These are phyloP conservation scores for Sorex araneus DNA, from an alignment of 2,113 vertebrate species.

Conservation along the genomic window DNA sequence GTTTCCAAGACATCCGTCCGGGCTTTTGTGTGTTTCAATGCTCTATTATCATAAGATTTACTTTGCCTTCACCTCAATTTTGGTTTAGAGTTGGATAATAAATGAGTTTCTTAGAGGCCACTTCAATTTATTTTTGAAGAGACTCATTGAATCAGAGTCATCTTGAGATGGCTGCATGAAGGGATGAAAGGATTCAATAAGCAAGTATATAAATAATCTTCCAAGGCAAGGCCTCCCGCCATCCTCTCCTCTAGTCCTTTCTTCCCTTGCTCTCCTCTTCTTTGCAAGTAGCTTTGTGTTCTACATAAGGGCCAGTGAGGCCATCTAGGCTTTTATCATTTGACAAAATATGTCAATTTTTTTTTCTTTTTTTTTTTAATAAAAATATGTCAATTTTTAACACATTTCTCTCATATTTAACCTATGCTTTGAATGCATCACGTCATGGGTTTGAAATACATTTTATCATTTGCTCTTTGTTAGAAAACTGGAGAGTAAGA, in stretches of 20 bases:
- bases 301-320: background rate
- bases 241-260: rapidly evolving
- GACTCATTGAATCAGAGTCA: background rate
- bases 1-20: background rate
- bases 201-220: background rate
- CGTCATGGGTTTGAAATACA: background rate
- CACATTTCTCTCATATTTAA: conserved; percentile 12
- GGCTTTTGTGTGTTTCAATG: background rate
- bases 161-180: background rate
- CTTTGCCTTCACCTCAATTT: background rate
- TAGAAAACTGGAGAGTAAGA: background rate
- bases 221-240: rapidly evolving
- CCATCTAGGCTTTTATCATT: background rate
- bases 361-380: too few species aligned
- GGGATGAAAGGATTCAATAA: background rate
- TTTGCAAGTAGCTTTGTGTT: background rate
- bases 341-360: background rate
- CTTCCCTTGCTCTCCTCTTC: background rate
- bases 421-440: background rate
- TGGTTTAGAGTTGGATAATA: background rate
- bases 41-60: background rate
- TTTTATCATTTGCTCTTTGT: background rate
- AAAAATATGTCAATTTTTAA: background rate
- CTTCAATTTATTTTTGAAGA: background rate
- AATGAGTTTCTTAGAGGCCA: background rate